Evolutionary conservation across 2,888 invertebrate species (phyloP), one percentile per base, ranked within the genome.

Genomic region (Heliconius sara): DNA sequence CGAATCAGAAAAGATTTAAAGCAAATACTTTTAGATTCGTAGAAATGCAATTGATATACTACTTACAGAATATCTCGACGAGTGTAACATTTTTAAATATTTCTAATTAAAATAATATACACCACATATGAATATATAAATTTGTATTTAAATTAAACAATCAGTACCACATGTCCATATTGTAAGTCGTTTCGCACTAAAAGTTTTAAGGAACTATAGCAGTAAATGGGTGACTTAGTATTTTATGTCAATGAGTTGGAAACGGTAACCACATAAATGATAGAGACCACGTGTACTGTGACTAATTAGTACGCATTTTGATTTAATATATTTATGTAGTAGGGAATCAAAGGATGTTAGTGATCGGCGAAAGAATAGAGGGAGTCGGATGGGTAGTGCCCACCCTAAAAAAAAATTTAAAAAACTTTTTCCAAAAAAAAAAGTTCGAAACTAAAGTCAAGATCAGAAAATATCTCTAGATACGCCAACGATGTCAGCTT

Each of bases 261-360:
- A 43, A 19, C n/a, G 6, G 7, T 25, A 47, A 70, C 70, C 70
- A 16, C 68, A 68, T 34, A 68, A 25, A 25, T 70, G 68, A 43
- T 70, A 70, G 9, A 67, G n/a, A 70, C 25, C 16, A 27, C 25
- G 70, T 47, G 43, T 43, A 25, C 43, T 47, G 9, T 70, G 43
- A 70, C 43, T 70, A 70, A 70, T 70, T 25, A 16, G 16, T 70
- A 70, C 70, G 47, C 70, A 70, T 43, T 25, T 47, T 47, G 27
- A 25, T 43, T 70, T 70, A 16, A 43, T 25, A 43, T 70, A 43
- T 16, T 39, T 47, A 70, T 30, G 25, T 47, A 70, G 16, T 47
- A 30, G 16, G 4, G 68, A 25, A n/a, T 13, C 13, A 65, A 27
- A 19, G 22, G 22, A 52, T 22, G 3, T 52, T 52, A 52, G 7